These are phyloP conservation scores for Melangyna quadrimaculata DNA, from an alignment of 2,888 invertebrate genomes.

Conservation along the genomic window DNA sequence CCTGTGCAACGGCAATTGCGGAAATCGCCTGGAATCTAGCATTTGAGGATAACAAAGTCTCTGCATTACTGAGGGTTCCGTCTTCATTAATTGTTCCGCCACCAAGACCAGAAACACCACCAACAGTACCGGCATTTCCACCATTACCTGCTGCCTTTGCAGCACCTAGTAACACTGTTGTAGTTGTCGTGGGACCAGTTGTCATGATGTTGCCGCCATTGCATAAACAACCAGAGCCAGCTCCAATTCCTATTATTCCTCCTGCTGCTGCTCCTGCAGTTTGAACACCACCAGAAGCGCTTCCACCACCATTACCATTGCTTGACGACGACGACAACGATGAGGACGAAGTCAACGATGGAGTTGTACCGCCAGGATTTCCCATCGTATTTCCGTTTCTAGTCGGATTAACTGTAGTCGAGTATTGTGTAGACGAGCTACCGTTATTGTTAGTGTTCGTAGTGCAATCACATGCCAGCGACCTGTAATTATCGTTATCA, in stretches of 20 bases:
- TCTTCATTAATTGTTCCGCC: conserved; percentile 78
- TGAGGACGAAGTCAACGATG: conserved; percentile 72
- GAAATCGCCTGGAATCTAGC: conserved; percentile 94
- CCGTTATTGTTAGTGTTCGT: conserved; percentile 77
- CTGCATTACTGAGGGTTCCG: conserved; percentile 86
- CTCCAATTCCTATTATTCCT: conserved; percentile 65
- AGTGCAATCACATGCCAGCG: conserved; percentile 80
- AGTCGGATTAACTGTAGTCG: conserved; percentile 75
- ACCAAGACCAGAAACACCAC: conserved; percentile 76
- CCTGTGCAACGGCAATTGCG: conserved; percentile 95
- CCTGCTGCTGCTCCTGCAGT: conserved; percentile 74
- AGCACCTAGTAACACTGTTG: conserved; percentile 79
- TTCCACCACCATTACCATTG: conserved; percentile 75
- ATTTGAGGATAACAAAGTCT: conserved; percentile 93
- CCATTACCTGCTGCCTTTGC: conserved; percentile 77
- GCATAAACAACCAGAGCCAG: conserved; percentile 77
- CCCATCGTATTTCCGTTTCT: conserved; percentile 75
- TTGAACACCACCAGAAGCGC: conserved; percentile 69
- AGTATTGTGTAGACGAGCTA: conserved; percentile 74
- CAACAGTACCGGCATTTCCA: conserved; percentile 56
- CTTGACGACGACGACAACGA: conserved; percentile 72
- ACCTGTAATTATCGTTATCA: conserved; percentile 76
- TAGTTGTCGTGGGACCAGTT: conserved; percentile 80
- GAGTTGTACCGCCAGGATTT: conserved; percentile 75
- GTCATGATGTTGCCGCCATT: conserved; percentile 79